These are phyloP conservation scores for Lycocorax pyrrhopterus DNA, from an alignment of 2,113 vertebrate species.

Conservation along the genomic window DNA sequence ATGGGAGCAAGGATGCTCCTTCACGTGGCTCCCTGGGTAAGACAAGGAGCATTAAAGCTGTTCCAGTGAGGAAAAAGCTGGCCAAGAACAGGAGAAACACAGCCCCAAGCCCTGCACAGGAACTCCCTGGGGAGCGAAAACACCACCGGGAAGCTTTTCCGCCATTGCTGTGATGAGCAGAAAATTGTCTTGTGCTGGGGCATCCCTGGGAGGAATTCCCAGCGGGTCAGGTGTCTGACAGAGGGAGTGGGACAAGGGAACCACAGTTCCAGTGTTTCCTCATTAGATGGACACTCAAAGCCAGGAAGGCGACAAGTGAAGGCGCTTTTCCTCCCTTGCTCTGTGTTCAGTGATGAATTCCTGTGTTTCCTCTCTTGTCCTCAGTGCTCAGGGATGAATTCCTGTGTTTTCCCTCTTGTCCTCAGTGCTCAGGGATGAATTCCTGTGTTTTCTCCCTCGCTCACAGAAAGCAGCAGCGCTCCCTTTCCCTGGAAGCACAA, in stretches of 20 bases:
- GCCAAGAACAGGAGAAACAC: not conserved
- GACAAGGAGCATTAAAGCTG: not conserved
- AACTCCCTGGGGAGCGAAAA: not conserved
- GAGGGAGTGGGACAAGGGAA: not conserved
- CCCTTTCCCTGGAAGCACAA: not conserved
- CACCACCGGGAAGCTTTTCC: not conserved
- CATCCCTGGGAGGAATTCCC: not conserved
- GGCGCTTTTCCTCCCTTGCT: not conserved
- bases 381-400: no score
- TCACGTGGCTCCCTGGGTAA: not conserved
- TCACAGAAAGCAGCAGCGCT: not conserved
- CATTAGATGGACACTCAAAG: not conserved
- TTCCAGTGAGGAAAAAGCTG: not conserved
- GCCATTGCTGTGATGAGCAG: not conserved
- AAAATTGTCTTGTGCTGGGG: not conserved
- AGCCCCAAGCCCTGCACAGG: not conserved
- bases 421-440: not conserved
- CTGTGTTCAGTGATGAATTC: not conserved
- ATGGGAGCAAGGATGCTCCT: not conserved
- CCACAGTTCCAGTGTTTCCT: not conserved
- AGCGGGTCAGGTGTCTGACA: not conserved
- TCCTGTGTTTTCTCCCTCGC: not conserved
- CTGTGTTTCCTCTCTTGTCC: no score
- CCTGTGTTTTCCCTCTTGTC: not conserved
- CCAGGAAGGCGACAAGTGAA: not conserved